Conservation (phyloP, 2,797 vertebrate species). For the Pangasius djambal region DNA sequence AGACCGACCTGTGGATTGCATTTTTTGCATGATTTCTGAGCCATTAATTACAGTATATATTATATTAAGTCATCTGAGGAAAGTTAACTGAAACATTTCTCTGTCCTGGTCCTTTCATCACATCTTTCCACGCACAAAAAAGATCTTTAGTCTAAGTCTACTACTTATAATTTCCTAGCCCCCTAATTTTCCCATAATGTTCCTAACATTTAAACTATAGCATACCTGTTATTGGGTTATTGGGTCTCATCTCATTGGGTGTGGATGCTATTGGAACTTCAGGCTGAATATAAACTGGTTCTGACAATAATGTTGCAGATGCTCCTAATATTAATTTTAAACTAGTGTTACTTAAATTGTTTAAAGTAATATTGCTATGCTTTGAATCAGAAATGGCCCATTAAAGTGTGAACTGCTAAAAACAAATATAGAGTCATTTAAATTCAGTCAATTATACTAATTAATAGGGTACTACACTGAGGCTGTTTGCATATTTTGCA, state of each 20-base stretch:
- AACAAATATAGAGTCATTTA: neutral
- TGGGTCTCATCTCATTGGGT: neutral
- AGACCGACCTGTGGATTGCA: neutral
- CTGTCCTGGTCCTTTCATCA: neutral
- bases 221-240: neutral
- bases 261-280: neutral
- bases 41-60: neutral
- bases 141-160: neutral
- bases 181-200: neutral
- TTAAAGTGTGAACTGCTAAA: neutral
- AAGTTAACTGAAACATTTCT: neutral
- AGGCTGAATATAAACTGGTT: neutral
- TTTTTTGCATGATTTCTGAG: neutral
- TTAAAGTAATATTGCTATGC: neutral
- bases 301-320: neutral
- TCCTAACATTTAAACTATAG: neutral
- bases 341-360: neutral
- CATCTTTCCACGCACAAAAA: neutral
- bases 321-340: neutral
- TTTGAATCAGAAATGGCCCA: neutral
- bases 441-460: neutral
- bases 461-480: neutral
- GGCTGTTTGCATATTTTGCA: neutral
- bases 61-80: neutral
- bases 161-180: neutral